Base-by-base conservation (phyloP, 2,797 vertebrate genomes). In the Urocyon cinereoargenteus region DNA sequence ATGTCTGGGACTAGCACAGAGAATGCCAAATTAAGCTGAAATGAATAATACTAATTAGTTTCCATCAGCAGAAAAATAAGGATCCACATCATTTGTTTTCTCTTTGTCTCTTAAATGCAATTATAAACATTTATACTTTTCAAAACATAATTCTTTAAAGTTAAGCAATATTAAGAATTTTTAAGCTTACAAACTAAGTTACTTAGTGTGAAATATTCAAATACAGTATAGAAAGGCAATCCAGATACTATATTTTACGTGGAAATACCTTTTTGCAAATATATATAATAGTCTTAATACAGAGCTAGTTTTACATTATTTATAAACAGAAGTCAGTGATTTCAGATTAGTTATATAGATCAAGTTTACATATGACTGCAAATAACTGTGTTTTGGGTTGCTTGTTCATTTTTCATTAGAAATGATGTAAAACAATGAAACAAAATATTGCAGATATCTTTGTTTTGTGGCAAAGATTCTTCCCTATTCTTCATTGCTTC, bases 1-100 rank as follows among this genome's bases (percentile, higher is more conserved):
- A 31, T 81, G 26, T 94, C 36, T 93, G 22, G 45, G 95, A 91
- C 28, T 49, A 97, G 70, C 36, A 92, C 8, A 83, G 55, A 90
- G 79, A 78, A 95, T 68, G 92, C 62, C 94, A 96, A 94, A 92
- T 94, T 90, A 96, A 97, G 92, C 28, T 26, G 36, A 94, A 92
- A 96, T 77, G 84, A 90, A 61, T 49, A 96, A 68, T 59, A 82
- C 79, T 94, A 95, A 97, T 93, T 96, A 93, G 59, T 90, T 94
- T 92, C 68, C 45, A 96, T 93, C 91, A 87, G 81, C 66, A 87
- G 82, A 87, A 97, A 95, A 90, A 62, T 53, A 96, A 93, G 28
- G 75, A 72, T 64, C 66, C 31, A 91, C 83, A 78, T 93, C 87
- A 95, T 86, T 95, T 82, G 62, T 83, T 84, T 96, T 81, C 45